A percentile compares a stretch with the other conserved stretches of the same genome.
Conservation (phyloP, 1,140 invertebrate genomes). For the Lethocerus indicus region DNA sequence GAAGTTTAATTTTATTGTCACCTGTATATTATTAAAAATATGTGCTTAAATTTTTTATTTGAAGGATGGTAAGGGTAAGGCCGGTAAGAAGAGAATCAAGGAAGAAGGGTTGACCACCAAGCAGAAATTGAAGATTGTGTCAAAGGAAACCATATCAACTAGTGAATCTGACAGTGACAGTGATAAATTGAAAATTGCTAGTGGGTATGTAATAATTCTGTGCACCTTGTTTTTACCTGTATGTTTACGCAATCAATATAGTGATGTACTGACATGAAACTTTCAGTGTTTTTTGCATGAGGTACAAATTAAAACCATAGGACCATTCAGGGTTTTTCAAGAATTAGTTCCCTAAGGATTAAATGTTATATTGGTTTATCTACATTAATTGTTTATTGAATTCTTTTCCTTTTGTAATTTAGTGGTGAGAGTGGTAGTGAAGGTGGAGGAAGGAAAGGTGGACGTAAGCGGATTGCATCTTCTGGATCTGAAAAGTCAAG, state of each 20-base stretch:
- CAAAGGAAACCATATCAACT: conserved; percentile 89
- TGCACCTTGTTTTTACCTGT: background rate
- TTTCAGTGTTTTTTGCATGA: conserved; percentile 5
- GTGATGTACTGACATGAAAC: conserved; percentile 3
- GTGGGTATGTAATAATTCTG: conserved; percentile 27
- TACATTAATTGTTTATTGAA: background rate
- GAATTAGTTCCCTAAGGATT: background rate
- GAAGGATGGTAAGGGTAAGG: conserved; percentile 25
- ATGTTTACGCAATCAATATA: background rate
- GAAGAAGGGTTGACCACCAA: conserved; percentile 40
- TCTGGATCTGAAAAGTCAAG: background rate
- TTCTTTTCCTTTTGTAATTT: conserved; percentile 6
- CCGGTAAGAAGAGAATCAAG: conserved; percentile 17
- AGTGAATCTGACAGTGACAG: conserved; percentile 79
- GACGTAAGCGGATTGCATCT: background rate
- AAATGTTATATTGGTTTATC: background rate
- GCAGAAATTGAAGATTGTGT: conserved; percentile 74
- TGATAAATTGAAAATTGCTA: conserved; percentile 37
- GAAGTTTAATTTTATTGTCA: background rate
- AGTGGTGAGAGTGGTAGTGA: conserved; percentile 20
- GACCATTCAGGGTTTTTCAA: background rate
- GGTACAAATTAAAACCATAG: background rate
- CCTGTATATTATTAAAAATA: too few species aligned
- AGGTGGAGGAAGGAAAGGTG: conserved; percentile 22
- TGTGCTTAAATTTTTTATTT: conserved; percentile 14